Evolutionary conservation across 2,888 invertebrate species (phyloP), one percentile per base, ranked within the genome.

Genomic region (Pemphredon lugubris): DNA sequence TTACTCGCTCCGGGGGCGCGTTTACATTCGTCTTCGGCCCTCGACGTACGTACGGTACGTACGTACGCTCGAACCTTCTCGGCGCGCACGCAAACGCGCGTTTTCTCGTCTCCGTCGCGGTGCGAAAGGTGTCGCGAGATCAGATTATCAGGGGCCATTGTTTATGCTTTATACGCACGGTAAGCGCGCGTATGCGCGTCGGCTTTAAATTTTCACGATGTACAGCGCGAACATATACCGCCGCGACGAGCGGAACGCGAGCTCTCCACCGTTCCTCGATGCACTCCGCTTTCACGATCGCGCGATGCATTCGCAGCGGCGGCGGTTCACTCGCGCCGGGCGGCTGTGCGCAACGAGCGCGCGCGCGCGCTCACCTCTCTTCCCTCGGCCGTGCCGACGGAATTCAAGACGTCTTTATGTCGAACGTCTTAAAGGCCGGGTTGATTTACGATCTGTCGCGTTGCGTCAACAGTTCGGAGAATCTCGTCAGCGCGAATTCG

Each of bases 111-210:
- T 47, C 34, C 20, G 42, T 48, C 53, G 44, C 23, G 5, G 44
- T 55, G 42, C 32, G 51, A 7, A 63, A 73, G 66, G 73, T 76
- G 74, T 81, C 78, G 74, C 75, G 63, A 64, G 77, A 81, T 81
- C 75, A 77, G 79, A 77, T 81, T 81, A 81, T 81, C 79, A 71
- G 67, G n/a, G 67, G 58, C 57, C 73, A 79, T 79, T 81, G 79
- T 81, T 77, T 81, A 81, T 79, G 72, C 71, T 69, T 80, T 75
- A 80, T 77, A 75, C 68, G 59, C 48, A 50, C 48, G 61, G 55
- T 65, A 48, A 72, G 58, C 48, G 42, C 44, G 51, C 26, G 18
- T 26, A 39, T 13, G 7, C 21, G 42, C 37, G 50, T 42, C 21
- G 71, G 63, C 60, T 37, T 75, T 77, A 81, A 79, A 81, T 81